phyloP scores from a whole-genome alignment of 2,888 invertebrate species.

The Rhimphoctona megacephalus region DNA sequence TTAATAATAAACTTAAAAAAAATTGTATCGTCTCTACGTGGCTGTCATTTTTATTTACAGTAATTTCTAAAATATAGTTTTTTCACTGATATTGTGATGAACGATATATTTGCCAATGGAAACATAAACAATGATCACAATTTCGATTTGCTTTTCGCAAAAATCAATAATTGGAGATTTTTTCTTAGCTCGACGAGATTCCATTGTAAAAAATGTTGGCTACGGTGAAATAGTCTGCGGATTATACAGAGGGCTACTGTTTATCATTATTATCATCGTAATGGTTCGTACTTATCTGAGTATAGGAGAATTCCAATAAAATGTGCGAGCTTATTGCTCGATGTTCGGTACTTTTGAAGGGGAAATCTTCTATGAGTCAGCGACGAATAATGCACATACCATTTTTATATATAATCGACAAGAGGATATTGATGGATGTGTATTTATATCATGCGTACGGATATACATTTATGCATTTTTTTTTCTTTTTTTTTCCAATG shows the following conservation, averaged over 20 bases:
- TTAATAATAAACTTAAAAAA: neutral
- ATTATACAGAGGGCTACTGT: neutral
- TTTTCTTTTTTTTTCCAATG: constrained; percentile 22
- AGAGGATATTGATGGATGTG: constrained; percentile 34
- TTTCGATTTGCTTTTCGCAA: neutral
- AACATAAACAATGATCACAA: neutral
- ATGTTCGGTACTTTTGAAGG: constrained; percentile 31
- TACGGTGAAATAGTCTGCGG: neutral
- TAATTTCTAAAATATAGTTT: too few relatives aligned
- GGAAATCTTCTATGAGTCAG: constrained; percentile 52
- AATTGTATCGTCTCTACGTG: too few relatives aligned
- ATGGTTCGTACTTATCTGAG: neutral
- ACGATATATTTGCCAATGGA: neutral
- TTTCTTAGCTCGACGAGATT: neutral
- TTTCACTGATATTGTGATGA: neutral
- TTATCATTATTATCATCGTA: neutral
- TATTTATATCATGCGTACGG: constrained; percentile 14
- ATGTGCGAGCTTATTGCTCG: constrained; percentile 19
- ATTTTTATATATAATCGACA: constrained; percentile 22
- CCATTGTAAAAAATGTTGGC: neutral
- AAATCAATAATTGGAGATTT: neutral
- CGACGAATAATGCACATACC: constrained; percentile 32
- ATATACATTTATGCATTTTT: neutral
- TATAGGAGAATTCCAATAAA: constrained; percentile 42
- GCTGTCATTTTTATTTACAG: too few relatives aligned